phyloP scores from a whole-genome alignment of 2,113 vertebrate genomes.

The Pseudorhombus dupliciocellatus region DNA sequence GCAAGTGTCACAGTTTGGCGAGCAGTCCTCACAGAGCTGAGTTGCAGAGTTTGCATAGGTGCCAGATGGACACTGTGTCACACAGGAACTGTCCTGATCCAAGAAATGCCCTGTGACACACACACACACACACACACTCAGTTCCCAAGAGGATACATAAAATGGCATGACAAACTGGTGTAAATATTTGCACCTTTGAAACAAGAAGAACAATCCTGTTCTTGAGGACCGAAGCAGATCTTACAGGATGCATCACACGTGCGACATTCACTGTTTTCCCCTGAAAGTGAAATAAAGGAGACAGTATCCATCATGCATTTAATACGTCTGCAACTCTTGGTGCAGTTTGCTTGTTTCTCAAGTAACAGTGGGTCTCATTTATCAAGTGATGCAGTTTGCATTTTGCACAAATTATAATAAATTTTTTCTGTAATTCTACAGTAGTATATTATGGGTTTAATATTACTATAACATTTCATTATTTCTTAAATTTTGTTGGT shows the following conservation, averaged over 20 bases:
- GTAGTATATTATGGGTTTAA: too few relatives aligned
- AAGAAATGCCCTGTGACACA: conserved; percentile 74
- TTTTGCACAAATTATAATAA: too few relatives aligned
- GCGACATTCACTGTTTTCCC: conserved; percentile 59
- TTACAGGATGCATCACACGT: conserved; percentile 70
- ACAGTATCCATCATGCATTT: background rate
- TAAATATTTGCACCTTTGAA: conserved; percentile 61
- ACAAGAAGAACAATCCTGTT: conserved; percentile 77
- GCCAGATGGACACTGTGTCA: conserved; percentile 72
- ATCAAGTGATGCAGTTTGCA: too few relatives aligned
- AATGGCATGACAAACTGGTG: fast-evolving
- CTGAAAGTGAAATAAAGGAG: conserved; percentile 40
- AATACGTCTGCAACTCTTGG: background rate
- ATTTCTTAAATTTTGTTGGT: too few relatives aligned
- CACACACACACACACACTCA: too few relatives aligned
- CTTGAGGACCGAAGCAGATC: conserved; percentile 78
- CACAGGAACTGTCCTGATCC: conserved; percentile 81
- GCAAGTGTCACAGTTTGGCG: conserved; percentile 80
- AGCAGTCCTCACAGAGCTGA: conserved; percentile 82
- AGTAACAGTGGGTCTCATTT: too few relatives aligned
- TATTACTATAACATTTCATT: too few relatives aligned
- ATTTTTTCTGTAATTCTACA: too few relatives aligned
- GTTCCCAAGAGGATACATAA: too few relatives aligned
- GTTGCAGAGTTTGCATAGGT: conserved; percentile 75
- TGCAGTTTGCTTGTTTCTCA: too few relatives aligned